Percentiles rank a stretch among this genome's conserved stretches.
Evolutionary conservation across 2,113 vertebrate species (phyloP).

Genomic region (Sphyrna mokarran): DNA sequence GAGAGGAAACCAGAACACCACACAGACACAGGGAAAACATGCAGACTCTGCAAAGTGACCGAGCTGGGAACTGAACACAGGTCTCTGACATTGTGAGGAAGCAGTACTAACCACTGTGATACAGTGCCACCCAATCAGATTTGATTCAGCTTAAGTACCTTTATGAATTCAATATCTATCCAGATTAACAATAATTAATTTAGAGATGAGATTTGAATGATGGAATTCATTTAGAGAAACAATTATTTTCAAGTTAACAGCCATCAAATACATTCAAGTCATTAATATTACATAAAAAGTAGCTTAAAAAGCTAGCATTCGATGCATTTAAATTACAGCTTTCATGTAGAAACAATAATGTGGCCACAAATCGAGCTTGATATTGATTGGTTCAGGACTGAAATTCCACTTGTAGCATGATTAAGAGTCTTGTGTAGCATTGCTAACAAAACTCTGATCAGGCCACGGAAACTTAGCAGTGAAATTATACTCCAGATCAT

Average conservation of each 20-base stretch:
- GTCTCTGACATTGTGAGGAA: too few species aligned
- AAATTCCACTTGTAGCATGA: background rate
- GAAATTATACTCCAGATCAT: background rate
- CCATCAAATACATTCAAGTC: constrained; percentile 12
- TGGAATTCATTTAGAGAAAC: background rate
- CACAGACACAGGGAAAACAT: too few species aligned
- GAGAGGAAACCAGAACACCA: too few species aligned
- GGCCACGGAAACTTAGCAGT: background rate
- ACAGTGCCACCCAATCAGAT: too few species aligned
- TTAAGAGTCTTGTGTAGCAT: background rate
- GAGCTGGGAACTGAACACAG: too few species aligned
- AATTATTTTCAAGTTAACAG: background rate
- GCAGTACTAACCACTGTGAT: too few species aligned
- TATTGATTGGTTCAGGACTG: background rate
- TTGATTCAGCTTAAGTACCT: background rate
- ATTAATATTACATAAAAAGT: background rate
- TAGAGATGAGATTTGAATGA: background rate
- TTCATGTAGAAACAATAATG: background rate
- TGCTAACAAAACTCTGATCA: background rate
- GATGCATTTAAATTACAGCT: background rate
- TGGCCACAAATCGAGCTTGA: background rate
- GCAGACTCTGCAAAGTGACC: too few species aligned
- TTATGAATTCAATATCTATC: background rate
- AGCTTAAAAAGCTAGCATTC: background rate
- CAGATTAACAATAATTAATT: background rate